These are phyloP conservation scores for Hypolimnas misippus DNA, from an alignment of 2,888 invertebrate species.

Conservation along the genomic window DNA sequence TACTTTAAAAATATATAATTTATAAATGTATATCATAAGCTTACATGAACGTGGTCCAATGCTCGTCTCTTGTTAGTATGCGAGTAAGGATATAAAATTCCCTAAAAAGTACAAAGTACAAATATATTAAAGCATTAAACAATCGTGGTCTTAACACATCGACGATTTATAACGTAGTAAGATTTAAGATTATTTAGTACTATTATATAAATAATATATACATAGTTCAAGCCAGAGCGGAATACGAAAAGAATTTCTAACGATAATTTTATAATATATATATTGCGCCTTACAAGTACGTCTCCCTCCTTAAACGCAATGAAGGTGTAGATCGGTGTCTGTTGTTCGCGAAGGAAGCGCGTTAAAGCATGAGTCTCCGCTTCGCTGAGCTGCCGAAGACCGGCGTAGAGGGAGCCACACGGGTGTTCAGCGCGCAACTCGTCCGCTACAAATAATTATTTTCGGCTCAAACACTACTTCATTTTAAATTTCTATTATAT, in stretches of 20 bases:
- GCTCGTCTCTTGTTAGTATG: slow-evolving; percentile 72
- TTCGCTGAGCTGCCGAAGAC: slow-evolving; percentile 72
- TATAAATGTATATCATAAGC: too few species aligned
- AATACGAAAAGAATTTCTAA: too few species aligned
- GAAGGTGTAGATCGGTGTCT: slow-evolving; percentile 58
- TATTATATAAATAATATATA: too few species aligned
- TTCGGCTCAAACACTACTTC: not conserved
- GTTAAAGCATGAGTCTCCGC: slow-evolving; percentile 69
- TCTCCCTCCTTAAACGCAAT: slow-evolving; percentile 77
- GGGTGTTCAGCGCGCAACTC: slow-evolving; percentile 69
- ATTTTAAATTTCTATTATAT: too few species aligned
- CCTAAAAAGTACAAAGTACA: too few species aligned
- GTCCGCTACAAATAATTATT: slow-evolving; percentile 56
- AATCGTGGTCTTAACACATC: too few species aligned
- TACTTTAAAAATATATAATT: too few species aligned
- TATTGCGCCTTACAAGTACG: slow-evolving; percentile 65
- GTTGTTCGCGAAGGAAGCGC: slow-evolving; percentile 58
- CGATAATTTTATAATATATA: too few species aligned
- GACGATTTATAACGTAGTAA: too few species aligned
- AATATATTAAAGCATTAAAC: too few species aligned
- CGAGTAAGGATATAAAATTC: slow-evolving; percentile 77
- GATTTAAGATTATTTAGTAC: too few species aligned
- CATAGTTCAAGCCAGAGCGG: too few species aligned
- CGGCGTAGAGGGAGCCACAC: slow-evolving; percentile 69
- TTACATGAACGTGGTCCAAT: slow-evolving; percentile 68